phyloP scores from a whole-genome alignment of 2,888 invertebrate species.

The Dryocosmus kuriphilus region DNA sequence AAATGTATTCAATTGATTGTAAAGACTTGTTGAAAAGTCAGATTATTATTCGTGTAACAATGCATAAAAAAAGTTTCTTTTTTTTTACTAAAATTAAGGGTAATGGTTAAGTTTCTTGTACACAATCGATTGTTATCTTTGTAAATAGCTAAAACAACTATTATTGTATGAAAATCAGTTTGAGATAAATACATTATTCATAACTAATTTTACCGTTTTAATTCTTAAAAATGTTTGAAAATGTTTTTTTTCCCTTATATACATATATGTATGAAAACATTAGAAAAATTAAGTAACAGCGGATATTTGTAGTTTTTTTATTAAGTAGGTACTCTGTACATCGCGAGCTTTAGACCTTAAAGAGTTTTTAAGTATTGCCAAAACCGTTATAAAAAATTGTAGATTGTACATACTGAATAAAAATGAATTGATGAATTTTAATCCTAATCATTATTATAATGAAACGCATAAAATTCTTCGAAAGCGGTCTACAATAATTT shows the following conservation, averaged over 20 bases:
- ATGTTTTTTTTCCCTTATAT: not conserved
- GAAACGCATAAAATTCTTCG: not conserved
- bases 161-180: conserved; percentile 27
- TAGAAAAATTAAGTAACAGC: too few relatives aligned
- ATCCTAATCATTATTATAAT: not conserved
- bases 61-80: not conserved
- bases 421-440: not conserved
- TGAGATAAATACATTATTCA: conserved; percentile 36
- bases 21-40: conserved; percentile 27
- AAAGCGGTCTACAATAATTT: too few relatives aligned
- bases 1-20: conserved; percentile 1
- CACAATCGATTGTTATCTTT: conserved; percentile 17
- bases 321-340: too few relatives aligned
- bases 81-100: conserved; percentile 14
- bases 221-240: not conserved
- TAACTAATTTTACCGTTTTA: not conserved
- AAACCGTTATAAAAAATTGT: not conserved
- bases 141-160: conserved; percentile 30
- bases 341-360: too few relatives aligned
- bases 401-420: not conserved
- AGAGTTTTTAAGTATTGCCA: not conserved
- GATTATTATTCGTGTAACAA: conserved; percentile 8
- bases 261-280: too few relatives aligned
- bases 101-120: conserved; percentile 22
- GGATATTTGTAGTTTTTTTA: too few relatives aligned